These are phyloP conservation scores for Synanthedon andrenaeformis DNA, from an alignment of 2,888 invertebrate species.

Conservation along the genomic window DNA sequence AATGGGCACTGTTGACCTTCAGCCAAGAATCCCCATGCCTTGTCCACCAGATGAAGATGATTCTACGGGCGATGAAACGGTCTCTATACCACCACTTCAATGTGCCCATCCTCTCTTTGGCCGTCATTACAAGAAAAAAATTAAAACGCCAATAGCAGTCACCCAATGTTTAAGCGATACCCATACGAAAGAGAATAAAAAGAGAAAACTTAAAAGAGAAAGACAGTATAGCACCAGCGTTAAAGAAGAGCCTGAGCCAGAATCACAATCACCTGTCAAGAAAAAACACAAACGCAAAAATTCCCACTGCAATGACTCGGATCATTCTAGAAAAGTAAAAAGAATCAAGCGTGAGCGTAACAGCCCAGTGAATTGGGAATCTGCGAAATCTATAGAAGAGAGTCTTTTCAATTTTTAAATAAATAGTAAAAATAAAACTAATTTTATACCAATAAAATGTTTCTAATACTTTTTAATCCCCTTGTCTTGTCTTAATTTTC, in stretches of 20 bases:
- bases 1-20: slow-evolving; percentile 28
- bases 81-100: slow-evolving; percentile 46
- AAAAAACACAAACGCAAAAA: slow-evolving; percentile 20
- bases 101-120: slow-evolving; percentile 54
- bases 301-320: slow-evolving; percentile 9
- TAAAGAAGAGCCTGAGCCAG: neutral
- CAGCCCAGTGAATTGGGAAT: slow-evolving; percentile 43
- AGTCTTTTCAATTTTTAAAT: slow-evolving; percentile 35
- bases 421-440: too few relatives aligned
- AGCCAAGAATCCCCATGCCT: slow-evolving; percentile 42
- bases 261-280: neutral
- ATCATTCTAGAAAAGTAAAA: slow-evolving; percentile 20
- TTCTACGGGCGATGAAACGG: slow-evolving; percentile 24
- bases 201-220: slow-evolving; percentile 11
- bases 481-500: too few relatives aligned
- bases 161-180: slow-evolving; percentile 19
- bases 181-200: slow-evolving; percentile 4
- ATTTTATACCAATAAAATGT: slow-evolving; percentile 2
- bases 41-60: slow-evolving; percentile 28
- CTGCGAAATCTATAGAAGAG: slow-evolving; percentile 49
- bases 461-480: too few relatives aligned
- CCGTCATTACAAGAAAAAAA: slow-evolving; percentile 35
- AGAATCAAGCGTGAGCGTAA: slow-evolving; percentile 26
- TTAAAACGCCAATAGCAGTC: slow-evolving; percentile 30
- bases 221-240: neutral